Evolutionary conservation across 2,113 vertebrate species (phyloP).

Genomic region (Aplodontia rufa): DNA sequence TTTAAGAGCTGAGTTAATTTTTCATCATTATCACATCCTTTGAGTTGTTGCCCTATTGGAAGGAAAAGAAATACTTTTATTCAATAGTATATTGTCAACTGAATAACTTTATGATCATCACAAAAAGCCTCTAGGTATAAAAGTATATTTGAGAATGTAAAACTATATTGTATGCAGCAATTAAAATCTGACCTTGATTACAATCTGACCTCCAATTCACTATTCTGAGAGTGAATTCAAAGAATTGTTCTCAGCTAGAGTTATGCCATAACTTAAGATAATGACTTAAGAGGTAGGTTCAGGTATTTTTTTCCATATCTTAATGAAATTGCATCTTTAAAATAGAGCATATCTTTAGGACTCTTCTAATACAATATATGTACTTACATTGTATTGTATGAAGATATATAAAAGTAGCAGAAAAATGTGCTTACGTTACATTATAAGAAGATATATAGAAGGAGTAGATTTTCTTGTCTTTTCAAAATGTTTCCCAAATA

Average conservation of each 20-base stretch:
- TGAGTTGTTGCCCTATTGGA: background rate
- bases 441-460: background rate
- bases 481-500: constrained; percentile 17
- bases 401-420: background rate
- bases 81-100: background rate
- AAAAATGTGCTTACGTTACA: background rate
- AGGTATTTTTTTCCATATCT: background rate
- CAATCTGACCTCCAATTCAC: background rate
- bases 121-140: background rate
- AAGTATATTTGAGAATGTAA: background rate
- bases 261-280: background rate
- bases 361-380: background rate
- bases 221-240: background rate
- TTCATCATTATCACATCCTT: background rate
- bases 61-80: background rate
- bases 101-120: background rate
- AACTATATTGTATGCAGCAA: background rate
- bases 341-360: background rate
- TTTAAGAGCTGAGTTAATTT: background rate
- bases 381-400: background rate
- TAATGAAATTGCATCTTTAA: background rate
- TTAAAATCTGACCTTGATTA: constrained; percentile 36
- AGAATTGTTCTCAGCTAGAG: background rate
- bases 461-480: no score
- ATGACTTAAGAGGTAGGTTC: background rate